Conservation (phyloP, 1,140 invertebrate species). For the Nymphalis io region DNA sequence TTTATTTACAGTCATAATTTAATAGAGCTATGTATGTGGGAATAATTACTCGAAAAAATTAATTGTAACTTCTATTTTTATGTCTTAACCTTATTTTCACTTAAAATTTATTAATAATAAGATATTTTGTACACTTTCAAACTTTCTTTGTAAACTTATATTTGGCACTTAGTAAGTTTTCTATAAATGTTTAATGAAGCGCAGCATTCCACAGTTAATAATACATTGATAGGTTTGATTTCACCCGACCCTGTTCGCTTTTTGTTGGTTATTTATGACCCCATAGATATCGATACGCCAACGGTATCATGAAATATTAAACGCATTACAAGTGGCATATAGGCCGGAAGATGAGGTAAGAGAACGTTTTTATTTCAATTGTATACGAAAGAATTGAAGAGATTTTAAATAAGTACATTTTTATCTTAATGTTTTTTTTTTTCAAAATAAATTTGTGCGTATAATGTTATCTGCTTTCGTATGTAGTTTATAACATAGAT, state of each 20-base stretch:
- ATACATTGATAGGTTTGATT: slow-evolving; percentile 77
- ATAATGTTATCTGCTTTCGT: too few relatives aligned
- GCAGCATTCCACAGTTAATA: slow-evolving; percentile 62
- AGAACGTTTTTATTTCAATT: slow-evolving; percentile 70
- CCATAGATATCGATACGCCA: slow-evolving; percentile 70
- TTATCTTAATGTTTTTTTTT: not conserved
- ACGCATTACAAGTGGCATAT: slow-evolving; percentile 79
- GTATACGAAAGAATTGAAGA: slow-evolving; percentile 40
- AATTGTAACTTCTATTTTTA: too few relatives aligned
- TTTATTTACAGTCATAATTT: too few relatives aligned
- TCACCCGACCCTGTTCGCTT: slow-evolving; percentile 56
- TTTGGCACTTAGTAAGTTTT: not conserved
- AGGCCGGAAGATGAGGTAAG: slow-evolving; percentile 74
- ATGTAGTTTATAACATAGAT: too few relatives aligned
- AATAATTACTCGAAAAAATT: too few relatives aligned
- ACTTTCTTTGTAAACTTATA: too few relatives aligned
- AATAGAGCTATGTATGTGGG: too few relatives aligned
- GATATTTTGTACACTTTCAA: too few relatives aligned
- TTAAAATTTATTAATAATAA: not conserved
- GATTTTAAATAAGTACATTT: slow-evolving; percentile 29
- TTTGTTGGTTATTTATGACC: slow-evolving; percentile 76
- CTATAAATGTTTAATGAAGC: slow-evolving; percentile 39
- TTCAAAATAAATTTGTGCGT: not conserved
- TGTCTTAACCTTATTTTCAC: not conserved
- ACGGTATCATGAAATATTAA: slow-evolving; percentile 80